A percentile compares a stretch with the other conserved stretches of the same genome.
Conservation (phyloP, 2,113 vertebrate genomes). For the Sinocyclocheilus grahami region DNA sequence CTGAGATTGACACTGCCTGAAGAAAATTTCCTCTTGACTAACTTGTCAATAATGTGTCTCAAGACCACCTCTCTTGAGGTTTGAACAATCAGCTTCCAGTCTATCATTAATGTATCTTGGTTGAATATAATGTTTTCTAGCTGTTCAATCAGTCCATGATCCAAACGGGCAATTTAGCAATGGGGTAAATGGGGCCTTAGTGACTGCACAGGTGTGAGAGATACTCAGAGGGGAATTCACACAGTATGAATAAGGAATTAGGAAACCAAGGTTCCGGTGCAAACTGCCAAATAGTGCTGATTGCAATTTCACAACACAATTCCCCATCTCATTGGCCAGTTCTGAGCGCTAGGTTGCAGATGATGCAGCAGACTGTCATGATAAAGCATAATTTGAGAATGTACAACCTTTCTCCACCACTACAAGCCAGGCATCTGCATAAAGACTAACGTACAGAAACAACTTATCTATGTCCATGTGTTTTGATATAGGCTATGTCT, state of each 20-base stretch:
- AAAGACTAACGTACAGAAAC: background rate
- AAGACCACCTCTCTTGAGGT: background rate
- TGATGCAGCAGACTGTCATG: background rate
- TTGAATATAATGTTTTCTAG: constrained; percentile 27
- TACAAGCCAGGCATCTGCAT: no score
- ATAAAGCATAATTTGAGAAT: background rate
- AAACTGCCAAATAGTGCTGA: constrained; percentile 33
- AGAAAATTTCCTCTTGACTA: background rate
- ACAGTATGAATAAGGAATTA: constrained; percentile 20
- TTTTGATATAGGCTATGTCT: background rate
- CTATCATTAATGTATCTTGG: constrained; percentile 1
- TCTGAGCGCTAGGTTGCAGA: background rate
- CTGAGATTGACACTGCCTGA: background rate
- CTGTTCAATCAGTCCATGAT: constrained; percentile 22
- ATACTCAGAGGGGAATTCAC: background rate
- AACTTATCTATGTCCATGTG: background rate
- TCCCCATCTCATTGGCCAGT: background rate
- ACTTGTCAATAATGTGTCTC: constrained; percentile 18
- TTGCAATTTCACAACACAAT: background rate
- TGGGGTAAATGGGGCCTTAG: background rate
- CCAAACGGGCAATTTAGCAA: constrained; percentile 23
- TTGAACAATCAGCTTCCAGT: constrained; percentile 14
- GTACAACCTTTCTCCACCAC: background rate
- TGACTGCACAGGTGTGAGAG: background rate
- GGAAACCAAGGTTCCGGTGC: constrained; percentile 18